Percentiles rank a stretch among this genome's conserved stretches.
phyloP scores from a whole-genome alignment of 2,797 vertebrate species.

The Lagodon rhomboides region DNA sequence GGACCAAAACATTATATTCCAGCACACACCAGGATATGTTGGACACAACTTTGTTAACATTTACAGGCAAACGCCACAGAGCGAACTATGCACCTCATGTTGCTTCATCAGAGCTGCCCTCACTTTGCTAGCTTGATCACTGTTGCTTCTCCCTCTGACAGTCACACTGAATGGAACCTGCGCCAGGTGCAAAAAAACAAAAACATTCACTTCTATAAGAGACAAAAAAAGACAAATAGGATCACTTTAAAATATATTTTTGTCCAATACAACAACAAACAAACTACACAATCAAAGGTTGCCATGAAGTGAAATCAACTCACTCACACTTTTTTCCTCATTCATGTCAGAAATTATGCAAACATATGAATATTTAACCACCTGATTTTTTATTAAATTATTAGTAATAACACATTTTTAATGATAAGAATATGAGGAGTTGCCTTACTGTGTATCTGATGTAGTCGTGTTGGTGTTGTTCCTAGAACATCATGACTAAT shows the following conservation, averaged over 20 bases:
- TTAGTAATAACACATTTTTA: background rate
- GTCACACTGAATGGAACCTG: conserved; percentile 42
- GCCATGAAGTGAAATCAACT: background rate
- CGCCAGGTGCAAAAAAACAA: conserved; percentile 21
- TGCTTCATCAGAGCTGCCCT: background rate
- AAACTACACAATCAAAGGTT: background rate
- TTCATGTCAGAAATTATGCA: background rate
- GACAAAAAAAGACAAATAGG: background rate
- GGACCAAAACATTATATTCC: no score
- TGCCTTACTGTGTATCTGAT: no score
- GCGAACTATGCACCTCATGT: no score
- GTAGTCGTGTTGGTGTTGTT: no score
- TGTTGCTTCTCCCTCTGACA: conserved; percentile 5
- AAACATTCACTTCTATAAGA: background rate
- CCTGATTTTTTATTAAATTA: background rate
- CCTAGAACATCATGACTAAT: no score
- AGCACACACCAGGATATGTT: no score
- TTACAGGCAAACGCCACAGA: no score
- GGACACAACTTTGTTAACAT: no score
- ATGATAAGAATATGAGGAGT: background rate
- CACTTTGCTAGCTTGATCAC: background rate
- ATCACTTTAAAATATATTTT: background rate
- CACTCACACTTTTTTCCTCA: background rate
- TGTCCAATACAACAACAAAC: background rate
- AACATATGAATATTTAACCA: background rate